Evolutionary conservation across 1,140 invertebrate species (phyloP).

Genomic region (silkworm (Bombyx mori)): DNA sequence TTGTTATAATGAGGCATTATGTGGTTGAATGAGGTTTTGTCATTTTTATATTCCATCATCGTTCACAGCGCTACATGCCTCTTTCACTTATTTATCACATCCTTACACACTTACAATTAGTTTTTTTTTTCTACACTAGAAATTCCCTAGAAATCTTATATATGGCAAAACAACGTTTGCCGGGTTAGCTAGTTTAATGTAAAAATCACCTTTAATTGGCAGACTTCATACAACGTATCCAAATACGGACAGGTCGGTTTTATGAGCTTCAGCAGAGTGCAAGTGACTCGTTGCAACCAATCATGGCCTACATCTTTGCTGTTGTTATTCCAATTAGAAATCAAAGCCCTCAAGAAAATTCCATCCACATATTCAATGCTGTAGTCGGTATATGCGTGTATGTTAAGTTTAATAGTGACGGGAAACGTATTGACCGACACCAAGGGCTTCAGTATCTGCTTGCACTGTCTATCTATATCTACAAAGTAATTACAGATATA

Average conservation of each 20-base stretch:
- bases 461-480: conserved; percentile 35
- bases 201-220: conserved; percentile 23
- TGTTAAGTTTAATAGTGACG: conserved; percentile 19
- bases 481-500: conserved; percentile 9
- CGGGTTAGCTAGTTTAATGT: not conserved
- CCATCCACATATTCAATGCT: conserved; percentile 7
- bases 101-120: no score
- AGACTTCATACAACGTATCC: conserved; percentile 24
- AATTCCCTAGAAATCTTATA: no score
- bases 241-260: conserved; percentile 18
- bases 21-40: no score
- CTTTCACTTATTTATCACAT: no score
- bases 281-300: conserved; percentile 31
- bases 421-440: conserved; percentile 3
- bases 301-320: conserved; percentile 17
- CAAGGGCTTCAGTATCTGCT: conserved; percentile 43
- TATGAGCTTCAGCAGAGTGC: conserved; percentile 21
- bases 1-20: no score
- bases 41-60: no score
- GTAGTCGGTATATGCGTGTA: conserved; percentile 19
- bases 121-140: no score
- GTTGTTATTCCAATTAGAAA: conserved; percentile 10
- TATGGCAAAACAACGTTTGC: not conserved
- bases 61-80: no score
- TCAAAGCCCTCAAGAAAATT: not conserved